Evolutionary conservation across 1,140 invertebrate genomes (phyloP).

Genomic region (Adoxophyes honmai): DNA sequence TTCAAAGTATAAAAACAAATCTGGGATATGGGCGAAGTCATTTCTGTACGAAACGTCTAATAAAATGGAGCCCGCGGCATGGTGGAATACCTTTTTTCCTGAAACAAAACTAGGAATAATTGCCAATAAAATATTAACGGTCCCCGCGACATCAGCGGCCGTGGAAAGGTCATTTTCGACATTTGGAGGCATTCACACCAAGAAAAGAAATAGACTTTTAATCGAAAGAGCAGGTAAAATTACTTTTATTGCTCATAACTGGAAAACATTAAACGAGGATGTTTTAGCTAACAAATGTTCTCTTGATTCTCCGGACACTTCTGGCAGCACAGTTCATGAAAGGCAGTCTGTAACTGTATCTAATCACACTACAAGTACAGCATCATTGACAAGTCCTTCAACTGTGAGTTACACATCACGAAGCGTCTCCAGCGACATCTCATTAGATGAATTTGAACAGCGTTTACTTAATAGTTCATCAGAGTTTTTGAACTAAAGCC

Average conservation of each 20-base stretch:
- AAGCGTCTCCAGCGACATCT: not conserved
- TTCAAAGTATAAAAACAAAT: too few relatives aligned
- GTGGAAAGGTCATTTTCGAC: conserved; percentile 26
- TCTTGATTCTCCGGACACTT: not conserved
- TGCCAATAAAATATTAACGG: conserved; percentile 27
- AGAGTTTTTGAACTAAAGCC: too few relatives aligned
- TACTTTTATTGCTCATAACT: conserved; percentile 29
- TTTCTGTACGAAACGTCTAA: conserved; percentile 21
- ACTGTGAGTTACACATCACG: not conserved
- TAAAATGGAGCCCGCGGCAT: conserved; percentile 21
- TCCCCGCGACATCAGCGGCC: conserved; percentile 31
- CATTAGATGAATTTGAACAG: not conserved
- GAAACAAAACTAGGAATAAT: conserved; percentile 25
- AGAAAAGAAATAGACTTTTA: conserved; percentile 28
- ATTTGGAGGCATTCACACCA: conserved; percentile 21
- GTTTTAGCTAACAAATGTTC: not conserved
- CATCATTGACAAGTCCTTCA: not conserved
- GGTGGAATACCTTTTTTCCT: too few relatives aligned
- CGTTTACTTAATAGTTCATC: not conserved
- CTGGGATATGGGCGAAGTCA: conserved; percentile 22
- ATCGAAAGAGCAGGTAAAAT: conserved; percentile 30
- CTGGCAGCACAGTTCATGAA: not conserved
- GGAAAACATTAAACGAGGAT: conserved; percentile 18
- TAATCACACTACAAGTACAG: not conserved
- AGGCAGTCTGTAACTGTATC: not conserved